These are phyloP conservation scores for Calycopis cecrops DNA, from an alignment of 1,140 invertebrate genomes.

Conservation along the genomic window DNA sequence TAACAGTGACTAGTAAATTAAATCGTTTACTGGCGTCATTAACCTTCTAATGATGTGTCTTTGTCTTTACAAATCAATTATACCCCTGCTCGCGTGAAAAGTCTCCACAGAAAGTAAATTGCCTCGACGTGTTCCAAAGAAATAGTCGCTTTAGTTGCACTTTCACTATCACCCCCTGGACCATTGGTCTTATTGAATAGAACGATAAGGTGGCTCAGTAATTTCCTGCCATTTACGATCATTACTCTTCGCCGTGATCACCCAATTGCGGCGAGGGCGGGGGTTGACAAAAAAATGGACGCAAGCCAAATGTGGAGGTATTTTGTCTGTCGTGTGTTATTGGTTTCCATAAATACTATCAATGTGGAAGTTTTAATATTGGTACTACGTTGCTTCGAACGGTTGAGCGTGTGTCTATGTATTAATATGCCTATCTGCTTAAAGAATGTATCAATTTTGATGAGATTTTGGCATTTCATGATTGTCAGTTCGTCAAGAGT, in stretches of 20 bases:
- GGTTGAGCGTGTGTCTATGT: too few relatives aligned
- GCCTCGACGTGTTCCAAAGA: conserved; percentile 20
- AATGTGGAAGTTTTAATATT: neutral
- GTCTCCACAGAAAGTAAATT: too few relatives aligned
- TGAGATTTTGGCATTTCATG: too few relatives aligned
- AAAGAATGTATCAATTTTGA: too few relatives aligned
- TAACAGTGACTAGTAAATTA: too few relatives aligned
- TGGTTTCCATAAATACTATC: conserved; percentile 6
- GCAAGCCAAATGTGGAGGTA: conserved; percentile 20
- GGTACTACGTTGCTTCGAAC: too few relatives aligned
- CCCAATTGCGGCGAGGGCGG: conserved; percentile 45
- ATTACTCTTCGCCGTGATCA: conserved; percentile 66
- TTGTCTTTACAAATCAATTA: too few relatives aligned
- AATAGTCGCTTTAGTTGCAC: conserved; percentile 54
- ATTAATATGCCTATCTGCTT: too few relatives aligned
- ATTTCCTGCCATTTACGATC: conserved; percentile 71
- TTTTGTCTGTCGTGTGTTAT: conserved; percentile 19
- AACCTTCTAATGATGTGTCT: too few relatives aligned
- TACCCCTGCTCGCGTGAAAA: too few relatives aligned
- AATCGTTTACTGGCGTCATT: too few relatives aligned
- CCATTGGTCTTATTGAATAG: conserved; percentile 67
- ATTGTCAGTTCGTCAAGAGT: too few relatives aligned
- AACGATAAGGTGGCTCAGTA: conserved; percentile 67
- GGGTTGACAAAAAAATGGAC: conserved; percentile 45
- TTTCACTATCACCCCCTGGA: conserved; percentile 64